Conservation (phyloP, 2,888 invertebrate genomes). For the Plutella xylostella region DNA sequence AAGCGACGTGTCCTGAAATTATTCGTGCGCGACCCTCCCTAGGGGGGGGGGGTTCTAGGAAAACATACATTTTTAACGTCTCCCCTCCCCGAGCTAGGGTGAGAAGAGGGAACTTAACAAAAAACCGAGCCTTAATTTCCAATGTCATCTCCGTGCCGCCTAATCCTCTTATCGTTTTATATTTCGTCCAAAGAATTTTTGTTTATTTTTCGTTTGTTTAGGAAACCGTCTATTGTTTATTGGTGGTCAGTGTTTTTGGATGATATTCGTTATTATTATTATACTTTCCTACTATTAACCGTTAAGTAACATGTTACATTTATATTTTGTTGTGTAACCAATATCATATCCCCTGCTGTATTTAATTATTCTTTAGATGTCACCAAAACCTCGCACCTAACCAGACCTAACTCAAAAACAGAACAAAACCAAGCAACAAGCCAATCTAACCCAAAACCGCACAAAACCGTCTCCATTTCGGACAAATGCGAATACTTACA, state of each 20-base stretch:
- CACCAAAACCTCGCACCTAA: no score
- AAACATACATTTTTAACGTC: constrained; percentile 66
- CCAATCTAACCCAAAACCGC: no score
- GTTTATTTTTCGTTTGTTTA: constrained; percentile 62
- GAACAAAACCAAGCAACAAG: no score
- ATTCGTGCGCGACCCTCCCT: constrained; percentile 36
- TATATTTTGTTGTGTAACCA: no score
- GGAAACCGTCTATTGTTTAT: constrained; percentile 29
- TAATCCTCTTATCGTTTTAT: constrained; percentile 69
- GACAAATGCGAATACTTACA: constrained; percentile 42
- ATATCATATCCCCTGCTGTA: no score
- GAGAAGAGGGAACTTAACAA: constrained; percentile 65
- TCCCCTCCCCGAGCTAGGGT: constrained; percentile 40
- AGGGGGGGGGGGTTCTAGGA: constrained; percentile 33
- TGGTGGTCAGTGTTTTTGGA: neutral
- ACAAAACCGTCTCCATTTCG: constrained; percentile 15
- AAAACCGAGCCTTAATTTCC: constrained; percentile 70
- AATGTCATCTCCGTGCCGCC: constrained; percentile 69
- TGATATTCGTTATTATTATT: no score
- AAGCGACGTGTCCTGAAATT: constrained; percentile 28
- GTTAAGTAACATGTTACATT: no score
- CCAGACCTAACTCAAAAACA: no score
- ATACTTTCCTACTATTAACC: no score
- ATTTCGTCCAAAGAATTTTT: constrained; percentile 67
- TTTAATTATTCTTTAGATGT: no score